Percentiles rank a stretch among this genome's conserved stretches.
Conservation (phyloP, 2,888 invertebrate species). For the Lycia hirtaria region DNA sequence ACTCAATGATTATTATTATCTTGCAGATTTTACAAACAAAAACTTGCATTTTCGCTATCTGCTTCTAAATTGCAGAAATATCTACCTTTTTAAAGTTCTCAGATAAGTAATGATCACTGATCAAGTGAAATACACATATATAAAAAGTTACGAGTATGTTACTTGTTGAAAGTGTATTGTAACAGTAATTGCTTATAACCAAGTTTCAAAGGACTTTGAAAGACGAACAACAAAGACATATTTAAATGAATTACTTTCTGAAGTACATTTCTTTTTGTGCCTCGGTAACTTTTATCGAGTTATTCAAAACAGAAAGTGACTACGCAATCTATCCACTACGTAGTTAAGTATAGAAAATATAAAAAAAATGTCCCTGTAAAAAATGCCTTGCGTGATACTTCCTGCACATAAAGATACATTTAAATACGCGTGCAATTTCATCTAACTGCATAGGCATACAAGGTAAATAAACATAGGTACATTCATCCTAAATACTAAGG, state of each 20-base stretch:
- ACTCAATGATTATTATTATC: constrained; percentile 8
- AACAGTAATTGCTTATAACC: constrained; percentile 2
- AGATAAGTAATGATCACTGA: not conserved
- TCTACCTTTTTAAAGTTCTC: not conserved
- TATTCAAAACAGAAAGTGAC: not conserved
- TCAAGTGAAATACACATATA: not conserved
- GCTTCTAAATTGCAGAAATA: not conserved
- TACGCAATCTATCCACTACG: not conserved
- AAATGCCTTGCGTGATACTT: no score
- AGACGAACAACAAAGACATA: constrained; percentile 8
- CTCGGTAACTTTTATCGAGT: not conserved
- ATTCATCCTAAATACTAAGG: no score
- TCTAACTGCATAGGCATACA: no score
- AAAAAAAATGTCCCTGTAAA: no score
- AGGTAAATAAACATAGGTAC: no score
- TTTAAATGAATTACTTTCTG: constrained; percentile 7
- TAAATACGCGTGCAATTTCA: no score
- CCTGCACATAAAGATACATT: no score
- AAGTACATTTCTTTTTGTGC: not conserved
- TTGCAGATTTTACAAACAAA: not conserved
- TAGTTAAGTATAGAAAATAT: no score
- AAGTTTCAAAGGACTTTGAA: constrained; percentile 19
- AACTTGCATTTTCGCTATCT: not conserved
- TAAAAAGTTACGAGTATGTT: not conserved
- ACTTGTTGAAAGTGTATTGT: not conserved